Conservation (phyloP, 2,888 invertebrate genomes). For the Trichacis sp. region DNA sequence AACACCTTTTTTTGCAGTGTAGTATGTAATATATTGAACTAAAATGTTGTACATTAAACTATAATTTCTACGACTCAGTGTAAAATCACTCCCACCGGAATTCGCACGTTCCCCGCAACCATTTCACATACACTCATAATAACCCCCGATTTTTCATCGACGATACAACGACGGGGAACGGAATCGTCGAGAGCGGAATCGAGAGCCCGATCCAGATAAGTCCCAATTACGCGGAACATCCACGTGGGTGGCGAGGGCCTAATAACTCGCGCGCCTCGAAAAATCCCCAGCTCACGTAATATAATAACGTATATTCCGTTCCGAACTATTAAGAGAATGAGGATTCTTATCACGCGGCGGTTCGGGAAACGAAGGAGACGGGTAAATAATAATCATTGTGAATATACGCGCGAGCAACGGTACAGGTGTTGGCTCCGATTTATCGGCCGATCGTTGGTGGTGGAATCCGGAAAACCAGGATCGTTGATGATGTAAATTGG, state of each 20-base stretch:
- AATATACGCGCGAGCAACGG: slow-evolving; percentile 33
- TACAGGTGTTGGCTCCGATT: slow-evolving; percentile 37
- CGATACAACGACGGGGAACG: slow-evolving; percentile 10
- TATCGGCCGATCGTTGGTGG: slow-evolving; percentile 40
- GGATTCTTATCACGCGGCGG: slow-evolving; percentile 29
- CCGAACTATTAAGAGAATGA: slow-evolving; percentile 17
- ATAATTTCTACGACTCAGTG: too few relatives aligned
- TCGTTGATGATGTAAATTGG: slow-evolving; percentile 52
- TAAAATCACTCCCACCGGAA: too few relatives aligned
- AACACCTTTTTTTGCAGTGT: too few relatives aligned
- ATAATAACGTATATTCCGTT: slow-evolving; percentile 22
- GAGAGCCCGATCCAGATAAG: neutral
- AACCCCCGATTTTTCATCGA: too few relatives aligned
- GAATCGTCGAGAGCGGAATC: neutral
- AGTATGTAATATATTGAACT: too few relatives aligned
- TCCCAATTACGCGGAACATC: slow-evolving; percentile 17
- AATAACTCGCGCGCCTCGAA: slow-evolving; percentile 18
- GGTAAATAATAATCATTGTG: slow-evolving; percentile 38
- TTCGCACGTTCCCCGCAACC: too few relatives aligned
- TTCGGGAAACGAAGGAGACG: slow-evolving; percentile 23
- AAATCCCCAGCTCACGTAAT: slow-evolving; percentile 8
- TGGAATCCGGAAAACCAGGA: slow-evolving; percentile 56
- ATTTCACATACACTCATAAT: too few relatives aligned
- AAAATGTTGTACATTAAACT: too few relatives aligned
- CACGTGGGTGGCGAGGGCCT: slow-evolving; percentile 2